These are phyloP conservation scores for Malurus melanocephalus DNA, from an alignment of 2,113 vertebrate genomes.

Conservation along the genomic window DNA sequence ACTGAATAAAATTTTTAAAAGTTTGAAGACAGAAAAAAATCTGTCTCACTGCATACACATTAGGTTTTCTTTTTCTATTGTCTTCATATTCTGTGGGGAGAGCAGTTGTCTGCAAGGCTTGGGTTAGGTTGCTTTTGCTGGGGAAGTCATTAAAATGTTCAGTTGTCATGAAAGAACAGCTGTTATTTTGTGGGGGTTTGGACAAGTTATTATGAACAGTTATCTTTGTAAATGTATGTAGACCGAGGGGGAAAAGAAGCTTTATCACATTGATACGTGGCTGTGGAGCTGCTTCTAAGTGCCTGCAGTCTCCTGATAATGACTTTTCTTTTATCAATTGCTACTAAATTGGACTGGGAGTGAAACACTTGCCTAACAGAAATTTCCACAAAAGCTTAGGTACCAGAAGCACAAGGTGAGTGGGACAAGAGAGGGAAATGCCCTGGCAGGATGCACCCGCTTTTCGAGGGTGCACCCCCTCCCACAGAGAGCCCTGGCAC, in stretches of 20 bases:
- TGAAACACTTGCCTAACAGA: neutral
- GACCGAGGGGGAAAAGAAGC: accelerated
- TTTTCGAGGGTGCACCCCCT: neutral
- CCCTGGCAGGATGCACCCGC: neutral
- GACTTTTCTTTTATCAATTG: neutral
- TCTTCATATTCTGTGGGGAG: neutral
- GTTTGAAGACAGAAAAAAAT: neutral
- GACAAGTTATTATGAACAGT: neutral
- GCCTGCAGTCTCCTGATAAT: neutral
- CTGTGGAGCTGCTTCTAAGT: accelerated
- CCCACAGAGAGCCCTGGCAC: neutral
- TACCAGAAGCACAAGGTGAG: neutral
- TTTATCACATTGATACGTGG: neutral
- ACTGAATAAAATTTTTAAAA: neutral
- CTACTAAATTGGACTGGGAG: neutral
- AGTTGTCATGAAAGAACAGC: neutral
- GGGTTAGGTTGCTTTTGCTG: neutral
- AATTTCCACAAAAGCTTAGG: neutral
- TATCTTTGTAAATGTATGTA: neutral
- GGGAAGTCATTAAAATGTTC: neutral
- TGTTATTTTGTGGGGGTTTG: neutral
- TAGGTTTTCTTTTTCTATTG: neutral
- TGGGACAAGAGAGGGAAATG: neutral
- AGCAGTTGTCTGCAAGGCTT: neutral
- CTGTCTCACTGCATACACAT: neutral